Base-by-base conservation (phyloP, 2,113 vertebrate species). In the Balaenoptera acutorostrata region DNA sequence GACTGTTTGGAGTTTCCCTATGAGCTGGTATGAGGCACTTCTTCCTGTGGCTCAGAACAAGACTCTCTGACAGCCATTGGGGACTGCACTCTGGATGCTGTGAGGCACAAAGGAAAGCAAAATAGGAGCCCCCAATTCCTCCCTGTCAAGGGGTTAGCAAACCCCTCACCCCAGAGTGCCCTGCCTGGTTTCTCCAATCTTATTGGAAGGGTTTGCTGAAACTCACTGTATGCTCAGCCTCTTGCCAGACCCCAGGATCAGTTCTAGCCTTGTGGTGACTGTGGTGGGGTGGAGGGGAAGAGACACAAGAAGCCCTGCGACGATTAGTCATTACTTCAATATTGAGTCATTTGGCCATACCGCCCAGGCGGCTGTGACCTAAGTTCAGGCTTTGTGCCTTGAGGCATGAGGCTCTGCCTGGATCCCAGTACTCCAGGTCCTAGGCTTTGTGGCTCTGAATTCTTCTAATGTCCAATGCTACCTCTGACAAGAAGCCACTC, bases 1-100 rank as follows among this genome's bases (percentile, higher is more conserved):
- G 97, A 97, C 96, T 97, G 10, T 95, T 29, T 83, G 96, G 97
- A 98, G 88, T 98, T 97, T 95, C 97, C 96, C 97, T 92, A 68
- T 87, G 93, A 98, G 96, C 85, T 93, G 92, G 94, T 89, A 1
- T 87, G 96, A 97, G 91, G 86, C 44, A 93, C 86, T 93, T 87
- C 97, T 92, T 98, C 93, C 97, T 95, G 95, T 97, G 91, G 88
- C 83, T 97, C 94, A 97, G 78, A 97, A 46, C 31, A 36, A 64
- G 95, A 92, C 64, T 88, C 52, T 63, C 2, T 29, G 21, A 68
- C 41, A 41, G 78, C 57, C 41, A 27, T 2, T 61, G 41, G 61
- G 75, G 89, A 57, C 44, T 81, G 39, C 2, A n/a, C 49, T 44
- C 63, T 29, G 33, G 5, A 49, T 39, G 83, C 72, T 61, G 81